Evolutionary conservation across 2,113 vertebrate genomes (phyloP).

Genomic region (Diglossa brunneiventris): DNA sequence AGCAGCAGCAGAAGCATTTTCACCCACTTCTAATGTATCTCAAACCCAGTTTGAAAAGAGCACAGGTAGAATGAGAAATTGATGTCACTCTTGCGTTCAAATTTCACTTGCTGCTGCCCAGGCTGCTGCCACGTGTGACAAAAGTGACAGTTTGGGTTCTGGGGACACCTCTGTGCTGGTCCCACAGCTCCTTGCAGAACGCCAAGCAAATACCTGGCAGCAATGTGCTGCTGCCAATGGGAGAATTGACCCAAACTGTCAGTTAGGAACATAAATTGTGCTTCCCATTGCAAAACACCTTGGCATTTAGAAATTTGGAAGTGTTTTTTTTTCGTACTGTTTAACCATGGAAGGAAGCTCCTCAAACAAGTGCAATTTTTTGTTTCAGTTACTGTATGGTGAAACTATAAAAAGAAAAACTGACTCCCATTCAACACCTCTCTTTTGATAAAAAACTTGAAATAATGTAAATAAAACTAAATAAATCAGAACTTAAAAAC

Average conservation of each 20-base stretch:
- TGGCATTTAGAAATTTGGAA: neutral
- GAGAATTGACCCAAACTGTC: neutral
- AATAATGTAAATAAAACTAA: neutral
- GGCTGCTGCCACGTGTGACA: neutral
- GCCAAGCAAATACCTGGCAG: neutral
- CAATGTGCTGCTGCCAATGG: neutral
- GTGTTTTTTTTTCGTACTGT: neutral
- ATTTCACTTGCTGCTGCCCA: neutral
- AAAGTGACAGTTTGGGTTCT: neutral
- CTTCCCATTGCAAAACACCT: neutral
- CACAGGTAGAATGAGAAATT: neutral
- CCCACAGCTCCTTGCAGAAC: neutral
- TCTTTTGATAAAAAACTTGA: neutral
- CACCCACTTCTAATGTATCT: neutral
- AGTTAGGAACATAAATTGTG: neutral
- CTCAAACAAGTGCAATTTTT: neutral
- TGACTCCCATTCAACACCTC: neutral
- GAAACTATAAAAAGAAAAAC: neutral
- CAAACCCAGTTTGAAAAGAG: neutral
- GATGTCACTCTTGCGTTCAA: neutral
- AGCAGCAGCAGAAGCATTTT: neutral
- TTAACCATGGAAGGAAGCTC: neutral
- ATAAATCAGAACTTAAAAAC: neutral
- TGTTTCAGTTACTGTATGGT: accelerated
- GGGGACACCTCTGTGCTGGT: neutral